Base-by-base conservation (phyloP, 2,797 vertebrate genomes). In the Myotis vivesi region DNA sequence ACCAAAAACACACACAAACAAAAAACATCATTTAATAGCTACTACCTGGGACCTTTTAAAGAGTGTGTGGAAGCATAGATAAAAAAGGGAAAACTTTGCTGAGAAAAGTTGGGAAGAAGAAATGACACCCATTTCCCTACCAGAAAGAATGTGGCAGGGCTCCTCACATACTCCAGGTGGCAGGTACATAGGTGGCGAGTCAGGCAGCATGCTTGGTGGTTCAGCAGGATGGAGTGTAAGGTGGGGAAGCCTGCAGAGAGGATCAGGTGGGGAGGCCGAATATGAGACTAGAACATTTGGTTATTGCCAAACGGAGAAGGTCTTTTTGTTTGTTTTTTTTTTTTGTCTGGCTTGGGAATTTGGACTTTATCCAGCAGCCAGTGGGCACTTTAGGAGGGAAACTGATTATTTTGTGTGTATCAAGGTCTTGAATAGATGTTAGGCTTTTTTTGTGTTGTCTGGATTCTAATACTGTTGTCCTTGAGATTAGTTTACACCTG, bases 321-420 rank as follows among this genome's bases (percentile, higher is more conserved):
- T 28, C 10, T 49, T n/a, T 73, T 62, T 30, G 13, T 25, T 57
- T 57, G 20, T 20, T 53, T 20, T 57, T 57, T 46, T 30, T n/a
- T 30, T 53, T 44, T 76, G 13, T 38, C n/a, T 94, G 38, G 19
- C 28, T 82, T 2, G 30, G 85, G 55, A 73, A 44, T 85, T 86
- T 90, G 86, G 72, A 77, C 68, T 85, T 92, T 22, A 95, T 87
- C 86, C 59, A 87, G 77, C 41, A 81, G 68, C 77, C 92, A 76
- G 3, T 82, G 79, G 82, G 22, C 4, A 8, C 49, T n/a, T 88
- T 71, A 46, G 49, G 73, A 95, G 44, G 59, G 82, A 92, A 95
- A 87, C 71, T 28, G 41, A 53, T 55, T 79, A 44, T 59, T 62
- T 20, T 15, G 28, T 38, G 23, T 28, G 17, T 85, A 19, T 41